A percentile compares a stretch with the other conserved stretches of the same genome.
Evolutionary conservation across 2,888 invertebrate genomes (phyloP).

Genomic region (Torymus auratus): DNA sequence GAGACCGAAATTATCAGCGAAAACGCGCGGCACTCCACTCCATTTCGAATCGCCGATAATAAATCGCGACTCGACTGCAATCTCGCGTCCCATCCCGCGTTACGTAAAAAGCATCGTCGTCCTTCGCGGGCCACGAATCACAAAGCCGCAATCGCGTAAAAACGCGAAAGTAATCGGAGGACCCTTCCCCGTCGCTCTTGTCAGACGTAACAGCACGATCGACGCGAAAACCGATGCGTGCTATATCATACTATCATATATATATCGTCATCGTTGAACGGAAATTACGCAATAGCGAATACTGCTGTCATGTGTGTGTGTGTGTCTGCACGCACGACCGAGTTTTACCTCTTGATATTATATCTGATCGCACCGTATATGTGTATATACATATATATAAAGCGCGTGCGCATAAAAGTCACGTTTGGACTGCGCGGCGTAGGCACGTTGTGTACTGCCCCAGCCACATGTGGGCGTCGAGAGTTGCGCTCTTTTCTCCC

Average conservation of each 20-base stretch:
- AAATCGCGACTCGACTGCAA: too few species aligned
- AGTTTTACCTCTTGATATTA: constrained; percentile 5
- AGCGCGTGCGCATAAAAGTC: not conserved
- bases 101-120: not conserved
- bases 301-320: not conserved
- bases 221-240: too few species aligned
- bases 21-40: too few species aligned
- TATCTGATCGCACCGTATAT: constrained; percentile 7
- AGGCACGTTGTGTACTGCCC: not conserved
- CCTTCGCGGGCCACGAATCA: too few species aligned
- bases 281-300: constrained; percentile 31
- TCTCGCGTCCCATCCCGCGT: not conserved
- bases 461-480: not conserved
- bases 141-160: too few species aligned
- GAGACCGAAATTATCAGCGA: too few species aligned
- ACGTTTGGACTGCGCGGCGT: not conserved
- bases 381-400: not conserved
- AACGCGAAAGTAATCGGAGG: too few species aligned
- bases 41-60: too few species aligned
- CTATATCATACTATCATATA: too few species aligned
- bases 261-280: constrained; percentile 14
- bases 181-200: too few species aligned
- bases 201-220: too few species aligned
- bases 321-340: not conserved
- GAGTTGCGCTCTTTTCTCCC: not conserved